Evolutionary conservation across 2,888 invertebrate species (phyloP), one percentile per base, ranked within the genome.

Genomic region (Atherix ibis): DNA sequence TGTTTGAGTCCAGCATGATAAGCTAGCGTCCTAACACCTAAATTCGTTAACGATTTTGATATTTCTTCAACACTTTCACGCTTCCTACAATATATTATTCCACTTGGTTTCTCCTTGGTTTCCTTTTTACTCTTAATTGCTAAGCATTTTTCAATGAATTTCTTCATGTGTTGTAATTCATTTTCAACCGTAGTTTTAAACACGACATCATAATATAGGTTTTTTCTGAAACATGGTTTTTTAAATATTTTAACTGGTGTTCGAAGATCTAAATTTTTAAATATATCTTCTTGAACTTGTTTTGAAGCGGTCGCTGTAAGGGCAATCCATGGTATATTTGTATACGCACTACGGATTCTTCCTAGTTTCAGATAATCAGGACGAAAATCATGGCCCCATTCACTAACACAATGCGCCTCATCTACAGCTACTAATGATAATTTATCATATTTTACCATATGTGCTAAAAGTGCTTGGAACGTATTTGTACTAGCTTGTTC

Each of bases 361-460:
- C 92, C 89, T 16, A 99, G 64, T 58, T 88, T 87, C 15, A 95
- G 66, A 57, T 95, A 98, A 58, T 91, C 89, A 0, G 91, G 91
- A 5, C 92, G 69, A 57, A 98, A 98, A 60, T 97, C 95, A 62
- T 97, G 97, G 0, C 98, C 98, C 98, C 97, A 99, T 50, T 97
- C 84, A 48, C 91, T 92, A 0, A 98, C 89, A 64, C 94, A 94
- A 62, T 94, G 94, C 2, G 92, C 94, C 65, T 99, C 98, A 62
- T 99, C 98, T 9, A 98, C 82, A 15, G 94, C 80, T 47, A 98
- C 75, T 57, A 87, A 91, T 1, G 83, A 79, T 4, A 98, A 62
- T 52, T 85, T 77, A 35, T 80, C 72, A 49, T 74, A 73, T 48
- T 76, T 78, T 35, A 74, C 63, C 44, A 94, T 62, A 47, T 75